Percentiles rank a stretch among this genome's conserved stretches.
Conservation (phyloP, 2,113 vertebrate species). For the Asarcornis scutulata region DNA sequence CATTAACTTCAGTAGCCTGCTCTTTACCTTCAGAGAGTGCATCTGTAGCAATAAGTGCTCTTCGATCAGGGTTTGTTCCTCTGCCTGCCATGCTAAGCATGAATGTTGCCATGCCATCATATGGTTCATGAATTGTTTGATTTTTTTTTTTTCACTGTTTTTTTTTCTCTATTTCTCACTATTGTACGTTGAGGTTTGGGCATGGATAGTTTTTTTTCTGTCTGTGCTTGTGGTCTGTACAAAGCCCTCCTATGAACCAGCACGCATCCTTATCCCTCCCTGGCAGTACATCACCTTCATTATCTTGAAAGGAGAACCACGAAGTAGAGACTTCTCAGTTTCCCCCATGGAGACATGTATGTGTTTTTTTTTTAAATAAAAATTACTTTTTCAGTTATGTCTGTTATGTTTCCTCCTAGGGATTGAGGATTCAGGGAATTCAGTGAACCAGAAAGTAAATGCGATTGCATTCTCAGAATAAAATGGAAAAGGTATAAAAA, state of each 20-base stretch:
- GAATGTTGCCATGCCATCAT: neutral
- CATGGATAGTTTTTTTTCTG: fast-evolving
- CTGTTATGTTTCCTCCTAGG: neutral
- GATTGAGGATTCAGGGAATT: neutral
- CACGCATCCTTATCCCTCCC: neutral
- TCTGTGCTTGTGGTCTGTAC: neutral
- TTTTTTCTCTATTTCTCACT: neutral
- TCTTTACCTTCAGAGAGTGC: constrained; percentile 7
- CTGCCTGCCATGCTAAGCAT: neutral
- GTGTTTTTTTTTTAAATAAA: neutral
- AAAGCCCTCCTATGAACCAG: neutral
- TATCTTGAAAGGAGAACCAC: neutral
- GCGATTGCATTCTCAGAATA: neutral
- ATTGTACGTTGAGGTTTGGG: neutral
- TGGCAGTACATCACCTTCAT: neutral
- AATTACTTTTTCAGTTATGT: neutral
- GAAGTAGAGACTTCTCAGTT: neutral
- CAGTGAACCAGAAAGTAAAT: constrained; percentile 52
- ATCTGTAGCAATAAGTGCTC: neutral
- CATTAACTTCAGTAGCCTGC: constrained; percentile 31
- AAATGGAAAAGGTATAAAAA: constrained; percentile 37
- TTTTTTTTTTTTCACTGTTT: neutral
- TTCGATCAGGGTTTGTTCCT: neutral
- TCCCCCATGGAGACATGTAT: neutral
- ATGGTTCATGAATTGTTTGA: neutral